These are phyloP conservation scores for Acronicta psi DNA, from an alignment of 2,888 invertebrate genomes.

Conservation along the genomic window DNA sequence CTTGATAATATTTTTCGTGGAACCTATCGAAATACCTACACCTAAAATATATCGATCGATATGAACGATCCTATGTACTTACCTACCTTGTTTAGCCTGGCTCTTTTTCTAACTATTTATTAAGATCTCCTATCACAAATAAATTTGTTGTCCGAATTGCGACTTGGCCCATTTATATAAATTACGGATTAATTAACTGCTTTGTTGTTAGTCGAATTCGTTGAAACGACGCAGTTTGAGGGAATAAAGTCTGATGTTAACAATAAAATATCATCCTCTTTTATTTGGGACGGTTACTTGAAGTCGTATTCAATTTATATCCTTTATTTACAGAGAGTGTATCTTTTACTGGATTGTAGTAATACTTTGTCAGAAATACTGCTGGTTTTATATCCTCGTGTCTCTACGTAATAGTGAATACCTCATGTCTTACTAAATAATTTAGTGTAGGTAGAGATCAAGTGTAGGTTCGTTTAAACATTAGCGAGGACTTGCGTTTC, in stretches of 20 bases:
- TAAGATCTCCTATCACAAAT: conserved; percentile 78
- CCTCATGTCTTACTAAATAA: conserved; percentile 36
- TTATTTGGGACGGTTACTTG: conserved; percentile 43
- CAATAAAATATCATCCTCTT: conserved; percentile 70
- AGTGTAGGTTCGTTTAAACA: conserved; percentile 41
- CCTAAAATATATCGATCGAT: too few relatives aligned
- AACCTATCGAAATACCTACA: not conserved
- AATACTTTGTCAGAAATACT: conserved; percentile 35
- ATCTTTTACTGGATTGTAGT: conserved; percentile 20
- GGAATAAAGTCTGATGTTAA: conserved; percentile 66
- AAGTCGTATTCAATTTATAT: conserved; percentile 37
- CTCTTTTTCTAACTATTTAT: conserved; percentile 55
- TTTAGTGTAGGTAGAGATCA: conserved; percentile 23
- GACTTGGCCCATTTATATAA: conserved; percentile 79
- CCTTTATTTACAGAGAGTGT: conserved; percentile 14
- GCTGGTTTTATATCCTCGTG: conserved; percentile 28
- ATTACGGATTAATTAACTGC: conserved; percentile 83
- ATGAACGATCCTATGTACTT: too few relatives aligned
- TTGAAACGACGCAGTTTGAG: conserved; percentile 73
- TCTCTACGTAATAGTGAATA: conserved; percentile 29
- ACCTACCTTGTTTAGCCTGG: conserved; percentile 42
- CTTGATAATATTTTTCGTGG: conserved; percentile 46
- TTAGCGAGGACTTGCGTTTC: conserved; percentile 46
- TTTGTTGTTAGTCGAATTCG: conserved; percentile 77
- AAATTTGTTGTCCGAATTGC: conserved; percentile 79